Percentiles rank a stretch among this genome's conserved stretches.
phyloP scores from a whole-genome alignment of 1,140 invertebrate species.

The Trachelipus rathkii region DNA sequence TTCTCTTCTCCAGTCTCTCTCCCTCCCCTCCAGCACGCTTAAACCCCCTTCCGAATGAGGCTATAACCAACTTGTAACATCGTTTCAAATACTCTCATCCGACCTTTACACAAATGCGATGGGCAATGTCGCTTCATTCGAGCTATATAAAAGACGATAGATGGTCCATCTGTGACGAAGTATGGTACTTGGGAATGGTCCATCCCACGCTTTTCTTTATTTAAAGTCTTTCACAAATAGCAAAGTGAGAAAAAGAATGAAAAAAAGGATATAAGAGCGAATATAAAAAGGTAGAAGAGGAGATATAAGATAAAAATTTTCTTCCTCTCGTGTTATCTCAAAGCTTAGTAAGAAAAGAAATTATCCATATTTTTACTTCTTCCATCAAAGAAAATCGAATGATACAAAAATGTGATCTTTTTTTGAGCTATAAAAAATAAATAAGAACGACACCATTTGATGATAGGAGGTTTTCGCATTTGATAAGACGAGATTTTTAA shows the following conservation, averaged over 20 bases:
- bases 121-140: neutral
- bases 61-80: neutral
- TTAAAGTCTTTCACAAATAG: neutral
- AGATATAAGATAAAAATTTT: neutral
- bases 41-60: neutral
- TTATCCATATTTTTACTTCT: neutral
- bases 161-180: neutral
- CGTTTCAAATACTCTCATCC: neutral
- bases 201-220: neutral
- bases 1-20: too few species aligned
- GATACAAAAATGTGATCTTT: neutral
- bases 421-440: neutral
- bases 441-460: constrained; percentile 7
- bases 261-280: neutral
- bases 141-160: constrained; percentile 5
- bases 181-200: neutral
- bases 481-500: neutral
- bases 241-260: neutral
- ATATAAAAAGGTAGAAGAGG: neutral
- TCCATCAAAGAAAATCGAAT: neutral
- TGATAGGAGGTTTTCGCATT: neutral
- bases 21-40: too few species aligned
- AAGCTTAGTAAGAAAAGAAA: neutral
- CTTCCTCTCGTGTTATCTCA: neutral
- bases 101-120: constrained; percentile 12